Evolutionary conservation across 1,140 invertebrate species (phyloP), one percentile per base, ranked within the genome.

Genomic region (Neodiprion pinetum): DNA sequence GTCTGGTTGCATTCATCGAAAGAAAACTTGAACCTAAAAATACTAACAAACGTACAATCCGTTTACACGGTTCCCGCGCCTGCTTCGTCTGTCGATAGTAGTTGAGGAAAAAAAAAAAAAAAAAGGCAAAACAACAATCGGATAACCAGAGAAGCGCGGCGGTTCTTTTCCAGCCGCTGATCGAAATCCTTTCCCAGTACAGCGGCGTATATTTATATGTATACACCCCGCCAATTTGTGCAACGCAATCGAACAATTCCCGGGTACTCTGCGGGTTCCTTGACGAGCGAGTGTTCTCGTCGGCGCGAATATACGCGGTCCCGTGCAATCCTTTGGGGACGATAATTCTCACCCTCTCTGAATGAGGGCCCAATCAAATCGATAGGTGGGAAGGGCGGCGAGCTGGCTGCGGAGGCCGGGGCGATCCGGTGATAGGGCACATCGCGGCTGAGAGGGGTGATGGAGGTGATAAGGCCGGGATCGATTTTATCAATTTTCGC

Each of bases 401-500:
- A 75, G 74, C 77, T 40, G 28, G 28, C 28, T 40, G 75, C 74
- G 74, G 49, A 48, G 67, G 72, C 17, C 48, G 21, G 21, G 14
- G 77, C 80, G 87, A 88, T 88, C 78, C 81, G 81, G 85, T 78
- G 87, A 88, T 88, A 88, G 74, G 82, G 84, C 87, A 88, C 85
- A 84, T 79, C 76, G 73, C 75, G 79, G 53, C 81, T 80, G 79
- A 78, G 82, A 70, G 71, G 84, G 86, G 84, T 83, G 87, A 87
- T 87, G 81, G 67, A 48, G 53, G 77, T 78, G 85, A 88, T 86
- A 86, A 80, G 77, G 77, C 68, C 40, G 67, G 67, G 48, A 87
- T 85, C 81, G 86, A 87, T 88, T 79, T 80, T 88, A 88, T 88
- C 87, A 87, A 81, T 88, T 61, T 88, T 87, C 80, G 80, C 84